Base-by-base conservation (phyloP, 2,888 invertebrate species). In the Caenorhabditis doughertyi region DNA sequence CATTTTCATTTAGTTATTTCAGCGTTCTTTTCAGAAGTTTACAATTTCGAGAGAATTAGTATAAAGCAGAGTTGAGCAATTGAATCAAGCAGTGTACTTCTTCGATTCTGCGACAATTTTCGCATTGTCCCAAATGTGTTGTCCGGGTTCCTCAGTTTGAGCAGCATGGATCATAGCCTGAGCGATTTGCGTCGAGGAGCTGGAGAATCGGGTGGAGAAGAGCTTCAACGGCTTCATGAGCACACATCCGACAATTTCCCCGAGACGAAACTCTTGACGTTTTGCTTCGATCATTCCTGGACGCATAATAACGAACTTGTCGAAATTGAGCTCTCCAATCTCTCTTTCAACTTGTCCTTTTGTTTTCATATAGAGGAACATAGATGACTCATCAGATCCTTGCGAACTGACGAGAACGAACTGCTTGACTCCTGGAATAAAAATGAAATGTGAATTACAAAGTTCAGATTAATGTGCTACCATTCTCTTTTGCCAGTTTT, bases 341-440 rank as follows among this genome's bases (percentile, higher is more conserved):
- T 88, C 88, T 16, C 70, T 58, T 29, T 88, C 88, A 1, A 83
- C 83, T 62, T 87, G 79, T 64, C 88, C 88, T 92, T 94, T 94
- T 7, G 92, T 92, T 87, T 92, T 92, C 2, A 91, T 88, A 85
- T 93, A 94, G 2, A 93, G 89, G 53, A 93, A 91, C 35, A 73
- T 90, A 55, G 93, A 92, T 76, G 93, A 92, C 64, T 92, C 92
- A 81, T 93, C 92, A 3, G 94, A 93, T n/a, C 93, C 93, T 32
- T 89, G 89, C 1, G 93, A 92, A 0, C 93, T 92, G 18, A 94
- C 92, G 11, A 93, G 83, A 67, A 92, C 91, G 85, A 93, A 93
- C 76, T 93, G 93, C 76, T 92, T 91, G 80, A 92, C 92, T 3
- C 93, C 93, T 85, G 72, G 29, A 79, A 68, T 13, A 21, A 62